A percentile compares a stretch with the other conserved stretches of the same genome.
Evolutionary conservation across 2,888 invertebrate genomes (phyloP).

Genomic region (Campoplex capitator): DNA sequence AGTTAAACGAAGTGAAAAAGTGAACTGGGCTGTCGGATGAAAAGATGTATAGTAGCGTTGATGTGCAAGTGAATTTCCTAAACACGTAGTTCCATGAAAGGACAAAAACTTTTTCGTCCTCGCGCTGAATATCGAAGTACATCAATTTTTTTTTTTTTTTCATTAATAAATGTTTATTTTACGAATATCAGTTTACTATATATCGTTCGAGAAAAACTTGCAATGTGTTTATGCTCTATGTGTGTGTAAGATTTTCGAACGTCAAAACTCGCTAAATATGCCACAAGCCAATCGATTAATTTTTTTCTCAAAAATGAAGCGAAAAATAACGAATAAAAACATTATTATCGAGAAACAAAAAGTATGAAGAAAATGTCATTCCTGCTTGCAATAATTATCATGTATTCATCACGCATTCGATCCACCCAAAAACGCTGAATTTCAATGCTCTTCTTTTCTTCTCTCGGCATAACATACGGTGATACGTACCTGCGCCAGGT

Average conservation of each 20-base stretch:
- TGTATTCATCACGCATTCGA: conserved; percentile 36
- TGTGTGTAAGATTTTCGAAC: conserved; percentile 36
- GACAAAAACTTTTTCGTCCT: background rate
- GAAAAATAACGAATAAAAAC: conserved; percentile 28
- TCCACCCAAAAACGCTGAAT: conserved; percentile 34
- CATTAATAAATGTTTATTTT: conserved; percentile 14
- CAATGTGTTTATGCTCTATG: conserved; percentile 24
- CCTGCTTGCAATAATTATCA: conserved; percentile 37
- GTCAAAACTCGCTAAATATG: conserved; percentile 43
- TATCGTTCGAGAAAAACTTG: conserved; percentile 26
- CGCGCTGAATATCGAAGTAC: conserved; percentile 17
- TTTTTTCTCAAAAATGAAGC: conserved; percentile 5
- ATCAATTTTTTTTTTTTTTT: background rate
- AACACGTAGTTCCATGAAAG: background rate
- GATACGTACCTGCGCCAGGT: conserved; percentile 88
- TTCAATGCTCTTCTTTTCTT: conserved; percentile 4
- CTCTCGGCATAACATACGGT: conserved; percentile 2
- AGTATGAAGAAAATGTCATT: conserved; percentile 42
- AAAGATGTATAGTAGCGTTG: background rate
- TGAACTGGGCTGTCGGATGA: background rate
- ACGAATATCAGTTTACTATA: background rate
- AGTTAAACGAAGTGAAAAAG: background rate
- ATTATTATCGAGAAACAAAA: background rate
- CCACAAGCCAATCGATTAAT: conserved; percentile 46
- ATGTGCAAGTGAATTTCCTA: conserved; percentile 25